phyloP scores from a whole-genome alignment of 2,888 invertebrate genomes.

The Thera britannica region DNA sequence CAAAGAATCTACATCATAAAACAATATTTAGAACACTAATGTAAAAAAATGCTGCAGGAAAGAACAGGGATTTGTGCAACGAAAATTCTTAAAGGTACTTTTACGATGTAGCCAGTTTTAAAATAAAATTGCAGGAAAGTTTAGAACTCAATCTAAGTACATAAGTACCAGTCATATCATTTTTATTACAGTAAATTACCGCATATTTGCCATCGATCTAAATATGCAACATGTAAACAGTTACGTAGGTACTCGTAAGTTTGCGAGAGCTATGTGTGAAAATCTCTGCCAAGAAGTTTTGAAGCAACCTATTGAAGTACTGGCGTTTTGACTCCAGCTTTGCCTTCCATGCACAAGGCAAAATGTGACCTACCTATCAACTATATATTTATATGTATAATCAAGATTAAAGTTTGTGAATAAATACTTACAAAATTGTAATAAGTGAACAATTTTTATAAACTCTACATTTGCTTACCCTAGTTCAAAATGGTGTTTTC shows the following conservation, averaged over 20 bases:
- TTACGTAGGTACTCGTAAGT: too few species aligned
- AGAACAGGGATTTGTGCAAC: background rate
- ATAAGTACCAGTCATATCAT: too few species aligned
- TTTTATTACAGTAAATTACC: too few species aligned
- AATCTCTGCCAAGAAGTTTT: too few species aligned
- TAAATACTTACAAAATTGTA: slow-evolving; percentile 5
- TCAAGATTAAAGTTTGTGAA: slow-evolving; percentile 2
- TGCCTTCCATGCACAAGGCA: background rate
- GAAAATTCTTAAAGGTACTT: background rate
- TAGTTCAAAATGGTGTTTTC: slow-evolving; percentile 42
- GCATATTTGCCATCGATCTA: too few species aligned
- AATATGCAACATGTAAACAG: too few species aligned
- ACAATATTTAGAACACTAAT: background rate
- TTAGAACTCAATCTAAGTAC: too few species aligned
- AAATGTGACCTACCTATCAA: background rate
- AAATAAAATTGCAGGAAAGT: too few species aligned
- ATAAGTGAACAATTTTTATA: slow-evolving; percentile 12
- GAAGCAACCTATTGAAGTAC: too few species aligned
- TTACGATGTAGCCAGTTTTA: too few species aligned
- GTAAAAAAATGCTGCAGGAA: background rate
- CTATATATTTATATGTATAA: background rate
- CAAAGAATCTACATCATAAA: background rate
- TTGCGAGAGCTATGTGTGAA: too few species aligned
- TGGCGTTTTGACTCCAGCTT: background rate
- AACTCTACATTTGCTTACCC: slow-evolving; percentile 16